Conservation (phyloP, 2,113 vertebrate genomes). For the Coptodon rendalli region DNA sequence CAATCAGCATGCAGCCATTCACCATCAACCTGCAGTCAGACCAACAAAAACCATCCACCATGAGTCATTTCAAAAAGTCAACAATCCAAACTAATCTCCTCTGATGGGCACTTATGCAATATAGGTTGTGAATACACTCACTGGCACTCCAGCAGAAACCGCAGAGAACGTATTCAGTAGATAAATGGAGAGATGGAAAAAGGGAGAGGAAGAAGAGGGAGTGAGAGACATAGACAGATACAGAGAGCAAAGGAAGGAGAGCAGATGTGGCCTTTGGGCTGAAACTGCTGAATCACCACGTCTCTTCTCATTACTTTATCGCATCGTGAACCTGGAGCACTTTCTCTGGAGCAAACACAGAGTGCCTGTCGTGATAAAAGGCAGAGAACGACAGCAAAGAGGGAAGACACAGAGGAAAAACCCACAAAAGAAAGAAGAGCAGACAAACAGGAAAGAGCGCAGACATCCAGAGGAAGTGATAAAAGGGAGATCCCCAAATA, state of each 20-base stretch:
- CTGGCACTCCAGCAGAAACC: not conserved
- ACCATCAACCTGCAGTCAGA: not conserved
- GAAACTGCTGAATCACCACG: slow-evolving; percentile 69
- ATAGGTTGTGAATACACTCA: not conserved
- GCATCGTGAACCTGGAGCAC: slow-evolving; percentile 25
- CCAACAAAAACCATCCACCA: not conserved
- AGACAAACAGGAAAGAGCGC: not conserved
- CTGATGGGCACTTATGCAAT: not conserved
- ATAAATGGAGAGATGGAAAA: not conserved
- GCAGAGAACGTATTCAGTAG: not conserved
- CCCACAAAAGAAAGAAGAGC: not conserved
- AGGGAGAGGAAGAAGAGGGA: not conserved
- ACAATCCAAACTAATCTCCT: not conserved
- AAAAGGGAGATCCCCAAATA: slow-evolving; percentile 1
- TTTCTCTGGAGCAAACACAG: slow-evolving; percentile 28
- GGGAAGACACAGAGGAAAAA: not conserved
- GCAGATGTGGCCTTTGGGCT: slow-evolving; percentile 67
- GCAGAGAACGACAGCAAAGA: not conserved
- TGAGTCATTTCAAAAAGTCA: slow-evolving; percentile 19
- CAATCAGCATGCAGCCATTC: not conserved
- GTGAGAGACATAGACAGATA: slow-evolving; percentile 13
- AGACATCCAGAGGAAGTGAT: not conserved
- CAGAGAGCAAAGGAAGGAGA: slow-evolving; percentile 29
- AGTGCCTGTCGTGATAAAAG: slow-evolving; percentile 5
- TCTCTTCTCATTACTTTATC: slow-evolving; percentile 66